A percentile compares a stretch with the other conserved stretches of the same genome.
Conservation (phyloP, 2,888 invertebrate genomes). For the Pristionchus entomophagus region DNA sequence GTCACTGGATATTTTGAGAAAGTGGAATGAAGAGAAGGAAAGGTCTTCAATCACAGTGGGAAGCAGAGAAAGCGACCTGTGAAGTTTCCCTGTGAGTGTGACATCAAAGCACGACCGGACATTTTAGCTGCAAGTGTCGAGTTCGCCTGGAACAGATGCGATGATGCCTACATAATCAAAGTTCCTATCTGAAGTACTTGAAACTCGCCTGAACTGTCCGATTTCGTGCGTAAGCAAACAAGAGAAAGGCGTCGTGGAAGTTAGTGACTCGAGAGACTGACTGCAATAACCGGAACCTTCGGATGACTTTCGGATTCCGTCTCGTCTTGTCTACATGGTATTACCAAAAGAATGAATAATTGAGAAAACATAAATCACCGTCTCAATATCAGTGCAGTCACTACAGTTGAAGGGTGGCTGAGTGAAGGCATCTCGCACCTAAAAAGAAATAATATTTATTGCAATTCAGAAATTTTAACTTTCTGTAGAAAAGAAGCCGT, state of each 20-base stretch:
- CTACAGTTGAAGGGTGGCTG: slow-evolving; percentile 57
- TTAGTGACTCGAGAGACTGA: background rate
- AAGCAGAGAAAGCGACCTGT: no score
- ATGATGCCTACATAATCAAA: background rate
- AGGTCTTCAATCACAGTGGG: no score
- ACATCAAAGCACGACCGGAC: background rate
- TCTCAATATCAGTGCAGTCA: slow-evolving; percentile 58
- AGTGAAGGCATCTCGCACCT: slow-evolving; percentile 53
- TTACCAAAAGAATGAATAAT: background rate
- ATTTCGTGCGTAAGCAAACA: slow-evolving; percentile 1
- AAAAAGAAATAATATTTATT: background rate
- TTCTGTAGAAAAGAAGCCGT: slow-evolving; percentile 12
- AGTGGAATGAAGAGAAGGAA: no score
- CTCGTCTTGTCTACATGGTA: no score
- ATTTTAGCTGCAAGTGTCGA: background rate
- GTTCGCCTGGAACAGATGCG: background rate
- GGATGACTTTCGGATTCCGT: no score
- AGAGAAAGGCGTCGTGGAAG: slow-evolving; percentile 11
- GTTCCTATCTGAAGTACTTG: background rate
- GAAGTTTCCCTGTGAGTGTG: background rate
- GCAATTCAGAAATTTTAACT: slow-evolving; percentile 9
- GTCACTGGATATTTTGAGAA: no score
- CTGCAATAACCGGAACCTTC: slow-evolving; percentile 15
- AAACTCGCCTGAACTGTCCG: background rate
- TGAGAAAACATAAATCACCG: background rate